Evolutionary conservation across 92 coral and sea anemone genomes (phyloP).

Genomic region (Parazoanthus swiftii): DNA sequence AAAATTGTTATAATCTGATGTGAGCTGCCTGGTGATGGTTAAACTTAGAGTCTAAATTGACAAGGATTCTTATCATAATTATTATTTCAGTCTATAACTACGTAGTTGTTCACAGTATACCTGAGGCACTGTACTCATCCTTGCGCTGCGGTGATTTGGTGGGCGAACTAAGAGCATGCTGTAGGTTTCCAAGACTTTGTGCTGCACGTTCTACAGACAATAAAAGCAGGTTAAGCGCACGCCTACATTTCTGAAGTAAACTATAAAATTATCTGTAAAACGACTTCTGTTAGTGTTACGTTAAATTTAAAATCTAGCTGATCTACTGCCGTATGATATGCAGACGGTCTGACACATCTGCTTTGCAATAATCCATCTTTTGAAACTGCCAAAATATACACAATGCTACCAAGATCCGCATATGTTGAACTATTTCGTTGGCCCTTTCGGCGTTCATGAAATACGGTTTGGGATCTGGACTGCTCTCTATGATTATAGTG

Average conservation of each 20-base stretch:
- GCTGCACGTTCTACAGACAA: conserved; percentile 65
- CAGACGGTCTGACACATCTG: neutral
- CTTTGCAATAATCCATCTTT: neutral
- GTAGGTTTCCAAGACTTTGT: conserved; percentile 73
- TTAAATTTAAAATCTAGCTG: too few relatives aligned
- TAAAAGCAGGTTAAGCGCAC: too few relatives aligned
- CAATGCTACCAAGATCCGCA: too few relatives aligned
- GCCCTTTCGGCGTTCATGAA: neutral
- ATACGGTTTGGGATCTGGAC: too few relatives aligned
- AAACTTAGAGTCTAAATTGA: too few relatives aligned
- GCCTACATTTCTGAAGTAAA: neutral
- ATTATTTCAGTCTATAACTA: neutral
- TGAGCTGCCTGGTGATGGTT: neutral
- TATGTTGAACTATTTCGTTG: too few relatives aligned
- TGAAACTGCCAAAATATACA: too few relatives aligned
- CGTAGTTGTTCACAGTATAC: conserved; percentile 9
- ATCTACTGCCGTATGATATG: too few relatives aligned
- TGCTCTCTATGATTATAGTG: too few relatives aligned
- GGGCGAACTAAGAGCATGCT: conserved; percentile 68
- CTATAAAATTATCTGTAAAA: neutral
- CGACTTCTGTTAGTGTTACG: neutral
- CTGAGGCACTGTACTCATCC: conserved; percentile 70
- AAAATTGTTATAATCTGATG: neutral
- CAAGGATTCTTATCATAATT: neutral
- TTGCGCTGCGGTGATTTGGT: conserved; percentile 43